Evolutionary conservation across 2,797 vertebrate genomes (phyloP).

Genomic region (Glossophaga mutica): DNA sequence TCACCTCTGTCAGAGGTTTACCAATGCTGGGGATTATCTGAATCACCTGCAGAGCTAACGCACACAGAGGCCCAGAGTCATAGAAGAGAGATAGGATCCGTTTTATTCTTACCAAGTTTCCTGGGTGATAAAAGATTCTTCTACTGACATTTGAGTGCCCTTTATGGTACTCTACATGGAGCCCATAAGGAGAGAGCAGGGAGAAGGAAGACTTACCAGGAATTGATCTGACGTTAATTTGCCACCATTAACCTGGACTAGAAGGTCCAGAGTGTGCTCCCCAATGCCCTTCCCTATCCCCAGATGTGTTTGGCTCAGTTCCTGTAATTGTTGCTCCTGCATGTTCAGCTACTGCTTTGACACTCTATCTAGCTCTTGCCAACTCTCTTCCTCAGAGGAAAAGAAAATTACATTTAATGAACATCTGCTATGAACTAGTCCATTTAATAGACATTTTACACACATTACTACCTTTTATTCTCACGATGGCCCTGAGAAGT

Average conservation of each 20-base stretch:
- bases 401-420: background rate
- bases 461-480: background rate
- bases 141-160: background rate
- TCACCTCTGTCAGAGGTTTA: background rate
- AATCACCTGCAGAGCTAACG: background rate
- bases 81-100: background rate
- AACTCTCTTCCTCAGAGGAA: background rate
- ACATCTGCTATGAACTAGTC: background rate
- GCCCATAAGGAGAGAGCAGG: fast-evolving
- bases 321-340: background rate
- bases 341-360: background rate
- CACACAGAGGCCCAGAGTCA: background rate
- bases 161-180: background rate
- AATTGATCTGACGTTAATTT: background rate
- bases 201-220: background rate
- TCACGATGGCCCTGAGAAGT: background rate
- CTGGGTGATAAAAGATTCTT: background rate
- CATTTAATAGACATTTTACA: background rate
- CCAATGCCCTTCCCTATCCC: fast-evolving
- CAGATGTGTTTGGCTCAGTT: background rate
- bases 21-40: background rate
- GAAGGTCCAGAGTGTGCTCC: background rate
- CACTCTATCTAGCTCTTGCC: background rate
- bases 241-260: background rate
- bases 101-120: background rate